Conservation (phyloP, 2,888 invertebrate species). For the Catocala nupta region DNA sequence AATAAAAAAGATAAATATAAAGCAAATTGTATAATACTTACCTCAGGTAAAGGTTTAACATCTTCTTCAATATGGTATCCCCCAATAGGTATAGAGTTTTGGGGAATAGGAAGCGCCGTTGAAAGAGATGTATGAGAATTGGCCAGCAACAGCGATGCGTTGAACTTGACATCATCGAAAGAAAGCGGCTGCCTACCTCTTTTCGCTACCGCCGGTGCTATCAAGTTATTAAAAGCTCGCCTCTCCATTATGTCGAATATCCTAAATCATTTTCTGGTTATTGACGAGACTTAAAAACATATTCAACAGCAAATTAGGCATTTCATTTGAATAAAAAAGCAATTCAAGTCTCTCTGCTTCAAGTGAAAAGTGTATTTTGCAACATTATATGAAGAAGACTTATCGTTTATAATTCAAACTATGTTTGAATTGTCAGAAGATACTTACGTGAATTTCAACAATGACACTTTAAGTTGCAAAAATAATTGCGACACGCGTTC, state of each 20-base stretch:
- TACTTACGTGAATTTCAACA: conserved; percentile 35
- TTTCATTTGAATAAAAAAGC: too few species aligned
- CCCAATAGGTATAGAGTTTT: conserved; percentile 46
- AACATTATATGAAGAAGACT: too few species aligned
- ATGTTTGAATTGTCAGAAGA: background rate
- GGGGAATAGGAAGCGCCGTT: conserved; percentile 36
- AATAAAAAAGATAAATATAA: too few species aligned
- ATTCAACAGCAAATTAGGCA: too few species aligned
- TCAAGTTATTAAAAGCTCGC: conserved; percentile 45
- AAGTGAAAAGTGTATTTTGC: too few species aligned
- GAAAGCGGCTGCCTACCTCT: conserved; percentile 53
- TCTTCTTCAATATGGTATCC: conserved; percentile 56
- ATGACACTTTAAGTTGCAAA: conserved; percentile 28
- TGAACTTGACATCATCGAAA: conserved; percentile 50
- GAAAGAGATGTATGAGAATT: conserved; percentile 62
- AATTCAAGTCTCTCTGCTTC: too few species aligned
- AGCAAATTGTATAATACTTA: conserved; percentile 13
- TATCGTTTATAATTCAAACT: too few species aligned
- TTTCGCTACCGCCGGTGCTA: conserved; percentile 47
- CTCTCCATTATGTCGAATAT: conserved; percentile 30
- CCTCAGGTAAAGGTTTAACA: conserved; percentile 54
- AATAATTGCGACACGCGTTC: conserved; percentile 53
- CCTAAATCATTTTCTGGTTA: conserved; percentile 30
- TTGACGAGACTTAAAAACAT: too few species aligned
- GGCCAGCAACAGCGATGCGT: conserved; percentile 60